Percentiles rank a stretch among this genome's conserved stretches.
Evolutionary conservation across 2,888 invertebrate species (phyloP).

Genomic region (Agrotis segetum): DNA sequence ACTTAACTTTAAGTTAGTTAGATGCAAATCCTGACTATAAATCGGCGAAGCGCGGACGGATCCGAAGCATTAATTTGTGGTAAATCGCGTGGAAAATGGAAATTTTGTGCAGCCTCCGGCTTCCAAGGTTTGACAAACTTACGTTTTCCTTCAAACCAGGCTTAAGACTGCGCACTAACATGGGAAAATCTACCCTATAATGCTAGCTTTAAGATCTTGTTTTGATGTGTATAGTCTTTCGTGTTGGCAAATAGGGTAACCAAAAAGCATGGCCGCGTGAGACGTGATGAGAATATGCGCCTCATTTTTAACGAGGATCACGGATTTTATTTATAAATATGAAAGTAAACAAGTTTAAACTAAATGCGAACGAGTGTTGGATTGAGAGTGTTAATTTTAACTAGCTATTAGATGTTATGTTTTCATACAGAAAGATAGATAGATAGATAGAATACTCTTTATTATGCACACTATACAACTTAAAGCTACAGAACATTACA

Average conservation of each 20-base stretch:
- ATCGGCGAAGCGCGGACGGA: slow-evolving; percentile 86
- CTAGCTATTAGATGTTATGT: neutral
- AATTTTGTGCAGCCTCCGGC: slow-evolving; percentile 89
- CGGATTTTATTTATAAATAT: slow-evolving; percentile 70
- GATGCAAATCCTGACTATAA: slow-evolving; percentile 87
- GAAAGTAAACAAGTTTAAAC: slow-evolving; percentile 51
- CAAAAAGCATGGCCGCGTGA: slow-evolving; percentile 67
- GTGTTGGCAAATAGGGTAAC: slow-evolving; percentile 14
- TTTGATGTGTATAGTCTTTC: slow-evolving; percentile 28
- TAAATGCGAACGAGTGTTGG: slow-evolving; percentile 6
- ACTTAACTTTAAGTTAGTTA: slow-evolving; percentile 73
- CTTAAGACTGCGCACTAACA: slow-evolving; percentile 18
- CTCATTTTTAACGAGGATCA: slow-evolving; percentile 77
- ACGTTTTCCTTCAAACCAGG: slow-evolving; percentile 64
- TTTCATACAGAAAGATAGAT: too few relatives aligned
- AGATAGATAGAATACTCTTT: too few relatives aligned
- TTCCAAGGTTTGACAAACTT: slow-evolving; percentile 74
- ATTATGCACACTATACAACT: too few relatives aligned
- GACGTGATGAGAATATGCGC: slow-evolving; percentile 83
- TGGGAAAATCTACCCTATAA: slow-evolving; percentile 57
- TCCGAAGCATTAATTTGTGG: slow-evolving; percentile 89
- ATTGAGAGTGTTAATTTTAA: neutral
- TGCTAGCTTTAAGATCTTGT: slow-evolving; percentile 58
- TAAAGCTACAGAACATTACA: too few relatives aligned
- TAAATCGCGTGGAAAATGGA: slow-evolving; percentile 90